Evolutionary conservation across 2,113 vertebrate species (phyloP).

Genomic region (Donacobius atricapilla): DNA sequence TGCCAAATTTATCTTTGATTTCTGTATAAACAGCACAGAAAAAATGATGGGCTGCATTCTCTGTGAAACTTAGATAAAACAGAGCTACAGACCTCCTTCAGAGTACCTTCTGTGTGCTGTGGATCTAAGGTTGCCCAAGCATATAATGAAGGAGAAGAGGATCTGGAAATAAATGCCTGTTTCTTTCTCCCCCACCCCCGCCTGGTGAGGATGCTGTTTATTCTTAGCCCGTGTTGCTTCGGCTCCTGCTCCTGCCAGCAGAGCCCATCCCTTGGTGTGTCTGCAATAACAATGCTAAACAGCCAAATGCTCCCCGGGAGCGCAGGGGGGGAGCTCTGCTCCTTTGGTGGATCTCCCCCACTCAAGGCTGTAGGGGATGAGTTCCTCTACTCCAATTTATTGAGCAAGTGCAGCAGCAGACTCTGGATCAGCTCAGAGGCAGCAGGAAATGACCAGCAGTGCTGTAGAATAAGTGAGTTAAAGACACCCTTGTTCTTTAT

Average conservation of each 20-base stretch:
- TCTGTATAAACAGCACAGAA: constrained; percentile 48
- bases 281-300: background rate
- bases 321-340: background rate
- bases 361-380: background rate
- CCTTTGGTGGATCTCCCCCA: background rate
- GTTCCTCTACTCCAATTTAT: background rate
- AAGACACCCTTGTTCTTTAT: background rate
- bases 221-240: constrained; percentile 10
- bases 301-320: background rate
- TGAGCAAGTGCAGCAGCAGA: background rate
- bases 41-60: constrained; percentile 47
- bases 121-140: constrained; percentile 34
- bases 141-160: constrained; percentile 30
- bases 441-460: constrained; percentile 2
- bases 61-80: constrained; percentile 46
- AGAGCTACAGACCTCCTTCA: constrained; percentile 40
- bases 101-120: constrained; percentile 41
- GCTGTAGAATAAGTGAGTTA: constrained; percentile 4
- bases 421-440: background rate
- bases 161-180: constrained; percentile 48
- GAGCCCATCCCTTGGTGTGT: background rate
- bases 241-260: background rate
- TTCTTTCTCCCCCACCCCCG: background rate
- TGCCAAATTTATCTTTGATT: constrained; percentile 55
- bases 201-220: constrained; percentile 25